Evolutionary conservation across 2,888 invertebrate genomes (phyloP).

Genomic region (Bimastos eiseni): DNA sequence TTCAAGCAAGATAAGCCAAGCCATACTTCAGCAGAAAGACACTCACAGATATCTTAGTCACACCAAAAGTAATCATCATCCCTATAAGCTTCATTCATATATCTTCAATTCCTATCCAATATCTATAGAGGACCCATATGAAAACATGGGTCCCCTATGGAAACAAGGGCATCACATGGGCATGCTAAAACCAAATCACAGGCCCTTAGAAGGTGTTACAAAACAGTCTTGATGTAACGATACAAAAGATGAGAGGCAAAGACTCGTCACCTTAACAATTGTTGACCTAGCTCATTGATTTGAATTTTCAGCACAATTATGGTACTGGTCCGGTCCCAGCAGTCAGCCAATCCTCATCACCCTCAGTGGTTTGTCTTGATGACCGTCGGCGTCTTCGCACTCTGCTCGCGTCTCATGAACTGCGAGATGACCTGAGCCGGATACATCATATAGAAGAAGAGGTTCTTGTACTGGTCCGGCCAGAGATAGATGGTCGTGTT

Average conservation of each 20-base stretch:
- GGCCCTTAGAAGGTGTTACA: not conserved
- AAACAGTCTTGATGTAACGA: not conserved
- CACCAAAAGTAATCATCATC: too few species aligned
- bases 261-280: not conserved
- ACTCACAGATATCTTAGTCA: not conserved
- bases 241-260: not conserved
- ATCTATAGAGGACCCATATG: too few species aligned
- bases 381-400: slow-evolving; percentile 2
- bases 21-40: not conserved
- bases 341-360: not conserved
- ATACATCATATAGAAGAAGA: slow-evolving; percentile 53
- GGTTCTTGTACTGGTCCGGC: slow-evolving; percentile 53
- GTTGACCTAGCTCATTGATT: not conserved
- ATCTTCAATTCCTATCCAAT: too few species aligned
- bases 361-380: not conserved
- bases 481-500: slow-evolving; percentile 48
- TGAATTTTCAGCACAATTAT: not conserved
- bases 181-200: too few species aligned
- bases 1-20: not conserved
- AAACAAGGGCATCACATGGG: too few species aligned
- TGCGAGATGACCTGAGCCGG: slow-evolving; percentile 42
- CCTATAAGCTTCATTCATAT: too few species aligned
- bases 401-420: slow-evolving; percentile 20
- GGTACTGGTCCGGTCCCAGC: not conserved
- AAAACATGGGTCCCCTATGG: too few species aligned